Percentiles rank a stretch among this genome's conserved stretches.
Evolutionary conservation across 2,113 vertebrate species (phyloP).

Genomic region (Labeo rohita): DNA sequence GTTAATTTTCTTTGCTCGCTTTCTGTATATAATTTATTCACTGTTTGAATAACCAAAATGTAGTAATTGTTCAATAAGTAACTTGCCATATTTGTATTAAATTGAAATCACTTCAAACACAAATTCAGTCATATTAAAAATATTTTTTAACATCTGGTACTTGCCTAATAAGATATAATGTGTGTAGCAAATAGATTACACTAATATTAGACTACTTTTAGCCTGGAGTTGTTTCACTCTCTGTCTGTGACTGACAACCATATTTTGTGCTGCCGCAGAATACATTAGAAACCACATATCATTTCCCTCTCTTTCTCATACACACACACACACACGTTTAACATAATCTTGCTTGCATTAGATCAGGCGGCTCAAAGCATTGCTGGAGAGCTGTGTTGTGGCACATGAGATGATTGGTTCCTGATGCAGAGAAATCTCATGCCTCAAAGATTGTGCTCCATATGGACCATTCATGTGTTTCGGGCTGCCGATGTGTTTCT

Average conservation of each 20-base stretch:
- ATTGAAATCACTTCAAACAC: no score
- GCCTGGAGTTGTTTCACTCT: not conserved
- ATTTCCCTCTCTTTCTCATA: no score
- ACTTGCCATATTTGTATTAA: no score
- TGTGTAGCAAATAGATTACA: not conserved
- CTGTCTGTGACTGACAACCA: not conserved
- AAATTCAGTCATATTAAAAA: not conserved
- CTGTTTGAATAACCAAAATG: no score
- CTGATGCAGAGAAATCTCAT: conserved; percentile 59
- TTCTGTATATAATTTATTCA: no score
- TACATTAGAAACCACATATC: conserved; percentile 7
- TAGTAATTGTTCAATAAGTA: no score
- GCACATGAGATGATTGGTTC: conserved; percentile 62
- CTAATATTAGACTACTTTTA: not conserved
- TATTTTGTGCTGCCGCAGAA: not conserved
- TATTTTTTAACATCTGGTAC: not conserved
- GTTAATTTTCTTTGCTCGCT: no score
- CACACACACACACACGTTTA: conserved; percentile 39
- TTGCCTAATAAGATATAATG: not conserved
- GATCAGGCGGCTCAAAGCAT: conserved; percentile 60
- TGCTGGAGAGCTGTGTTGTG: conserved; percentile 55
- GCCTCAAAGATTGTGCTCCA: conserved; percentile 23
- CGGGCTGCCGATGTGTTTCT: not conserved
- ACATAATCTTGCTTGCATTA: conserved; percentile 39
- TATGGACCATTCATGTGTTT: conserved; percentile 43